A percentile compares a stretch with the other conserved stretches of the same genome.
phyloP scores from a whole-genome alignment of 2,797 vertebrate species.

The Xenops minutus region DNA sequence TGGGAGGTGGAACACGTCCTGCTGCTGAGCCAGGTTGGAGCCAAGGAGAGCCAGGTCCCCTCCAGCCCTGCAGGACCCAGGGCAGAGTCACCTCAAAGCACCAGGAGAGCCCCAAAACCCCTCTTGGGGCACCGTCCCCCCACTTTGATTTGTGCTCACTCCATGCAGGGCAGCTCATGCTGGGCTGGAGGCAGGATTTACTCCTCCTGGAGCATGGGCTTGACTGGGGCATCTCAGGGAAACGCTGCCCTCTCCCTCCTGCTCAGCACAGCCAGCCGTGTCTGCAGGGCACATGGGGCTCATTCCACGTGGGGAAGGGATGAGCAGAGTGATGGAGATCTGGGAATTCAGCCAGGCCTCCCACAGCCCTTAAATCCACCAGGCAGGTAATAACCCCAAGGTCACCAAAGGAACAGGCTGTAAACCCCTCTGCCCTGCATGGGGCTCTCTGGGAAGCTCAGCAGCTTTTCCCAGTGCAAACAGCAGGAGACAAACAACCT shows the following conservation, averaged over 20 bases:
- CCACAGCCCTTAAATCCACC: rapidly evolving
- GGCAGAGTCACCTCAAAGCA: neutral
- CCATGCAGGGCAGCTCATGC: neutral
- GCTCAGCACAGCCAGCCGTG: neutral
- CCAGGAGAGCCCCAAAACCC: neutral
- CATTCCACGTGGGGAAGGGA: neutral
- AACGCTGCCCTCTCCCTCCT: neutral
- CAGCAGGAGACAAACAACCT: neutral
- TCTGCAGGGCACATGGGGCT: neutral
- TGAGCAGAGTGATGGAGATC: neutral
- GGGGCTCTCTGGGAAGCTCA: neutral
- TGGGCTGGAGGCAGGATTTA: neutral
- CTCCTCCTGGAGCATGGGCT: neutral
- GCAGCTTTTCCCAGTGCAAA: neutral
- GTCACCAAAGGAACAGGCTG: neutral
- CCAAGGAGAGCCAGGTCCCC: neutral
- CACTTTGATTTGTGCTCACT: neutral
- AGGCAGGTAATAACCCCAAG: neutral
- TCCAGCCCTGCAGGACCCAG: neutral
- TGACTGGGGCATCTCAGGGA: neutral
- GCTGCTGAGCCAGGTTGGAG: neutral
- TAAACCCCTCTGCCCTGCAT: neutral
- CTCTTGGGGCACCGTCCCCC: too few species aligned
- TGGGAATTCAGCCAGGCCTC: neutral
- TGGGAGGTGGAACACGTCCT: neutral